A percentile compares a stretch with the other conserved stretches of the same genome.
phyloP scores from a whole-genome alignment of 2,888 invertebrate species.

The Atrina japonica region DNA sequence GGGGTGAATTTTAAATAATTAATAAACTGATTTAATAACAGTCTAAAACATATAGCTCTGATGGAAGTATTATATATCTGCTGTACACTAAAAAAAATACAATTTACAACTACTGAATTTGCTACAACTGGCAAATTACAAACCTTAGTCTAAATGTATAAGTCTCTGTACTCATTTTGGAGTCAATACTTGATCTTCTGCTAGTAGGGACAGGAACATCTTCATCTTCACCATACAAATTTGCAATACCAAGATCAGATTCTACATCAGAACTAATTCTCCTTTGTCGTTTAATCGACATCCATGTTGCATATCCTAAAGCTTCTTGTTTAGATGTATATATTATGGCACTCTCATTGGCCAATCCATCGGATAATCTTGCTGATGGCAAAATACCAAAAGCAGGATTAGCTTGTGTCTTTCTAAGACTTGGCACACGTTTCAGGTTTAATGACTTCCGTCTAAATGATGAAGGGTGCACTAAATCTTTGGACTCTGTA shows the following conservation, averaged over 20 bases:
- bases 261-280: conserved; percentile 72
- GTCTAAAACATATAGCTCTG: no score
- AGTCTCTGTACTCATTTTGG: conserved; percentile 37
- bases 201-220: conserved; percentile 56
- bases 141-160: conserved; percentile 38
- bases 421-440: conserved; percentile 73
- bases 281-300: conserved; percentile 77
- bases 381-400: conserved; percentile 50
- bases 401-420: conserved; percentile 52
- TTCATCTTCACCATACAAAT: conserved; percentile 56
- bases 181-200: conserved; percentile 63
- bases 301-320: conserved; percentile 79
- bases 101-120: no score
- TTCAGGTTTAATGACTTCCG: conserved; percentile 74
- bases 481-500: conserved; percentile 73
- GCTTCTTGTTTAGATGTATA: conserved; percentile 79
- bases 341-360: conserved; percentile 60
- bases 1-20: no score
- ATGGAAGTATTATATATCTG: no score
- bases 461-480: conserved; percentile 76
- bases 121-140: no score
- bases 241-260: conserved; percentile 60
- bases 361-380: conserved; percentile 49
- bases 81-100: no score
- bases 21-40: no score